Conservation (phyloP, 2,797 vertebrate species). For the Pseudochirops cupreus region DNA sequence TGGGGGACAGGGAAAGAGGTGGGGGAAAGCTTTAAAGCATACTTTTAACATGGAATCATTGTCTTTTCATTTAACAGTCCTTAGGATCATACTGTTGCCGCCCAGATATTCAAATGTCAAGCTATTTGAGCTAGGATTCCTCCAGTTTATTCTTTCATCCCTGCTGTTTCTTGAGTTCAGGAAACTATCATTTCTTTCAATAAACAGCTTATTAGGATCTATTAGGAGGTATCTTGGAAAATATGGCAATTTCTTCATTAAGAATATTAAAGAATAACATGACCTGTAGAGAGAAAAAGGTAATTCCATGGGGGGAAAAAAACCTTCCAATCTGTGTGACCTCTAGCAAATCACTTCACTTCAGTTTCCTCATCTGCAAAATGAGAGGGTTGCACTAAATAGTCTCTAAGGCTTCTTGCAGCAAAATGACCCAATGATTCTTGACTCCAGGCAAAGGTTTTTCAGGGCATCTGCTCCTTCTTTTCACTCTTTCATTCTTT, state of each 20-base stretch:
- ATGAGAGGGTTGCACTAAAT: background rate
- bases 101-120: slow-evolving; percentile 74
- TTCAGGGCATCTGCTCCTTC: background rate
- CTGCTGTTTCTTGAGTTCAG: slow-evolving; percentile 69
- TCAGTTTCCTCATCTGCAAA: background rate
- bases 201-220: background rate
- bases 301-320: background rate
- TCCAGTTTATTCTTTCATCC: slow-evolving; percentile 72
- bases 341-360: background rate
- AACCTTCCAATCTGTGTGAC: background rate
- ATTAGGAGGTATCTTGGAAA: slow-evolving; percentile 18
- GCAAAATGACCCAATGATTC: background rate
- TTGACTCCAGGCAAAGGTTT: background rate
- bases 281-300: background rate
- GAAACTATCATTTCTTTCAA: slow-evolving; percentile 48
- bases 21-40: slow-evolving; percentile 41
- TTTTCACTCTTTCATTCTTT: slow-evolving; percentile 25
- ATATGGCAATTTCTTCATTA: slow-evolving; percentile 26
- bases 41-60: slow-evolving; percentile 50
- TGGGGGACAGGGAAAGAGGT: too few relatives aligned
- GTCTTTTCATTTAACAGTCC: slow-evolving; percentile 26
- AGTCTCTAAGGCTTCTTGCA: background rate
- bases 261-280: background rate
- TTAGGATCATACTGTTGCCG: slow-evolving; percentile 61
- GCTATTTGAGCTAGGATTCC: slow-evolving; percentile 64